These are phyloP conservation scores for Calycopis cecrops DNA, from an alignment of 1,140 invertebrate species.

Conservation along the genomic window DNA sequence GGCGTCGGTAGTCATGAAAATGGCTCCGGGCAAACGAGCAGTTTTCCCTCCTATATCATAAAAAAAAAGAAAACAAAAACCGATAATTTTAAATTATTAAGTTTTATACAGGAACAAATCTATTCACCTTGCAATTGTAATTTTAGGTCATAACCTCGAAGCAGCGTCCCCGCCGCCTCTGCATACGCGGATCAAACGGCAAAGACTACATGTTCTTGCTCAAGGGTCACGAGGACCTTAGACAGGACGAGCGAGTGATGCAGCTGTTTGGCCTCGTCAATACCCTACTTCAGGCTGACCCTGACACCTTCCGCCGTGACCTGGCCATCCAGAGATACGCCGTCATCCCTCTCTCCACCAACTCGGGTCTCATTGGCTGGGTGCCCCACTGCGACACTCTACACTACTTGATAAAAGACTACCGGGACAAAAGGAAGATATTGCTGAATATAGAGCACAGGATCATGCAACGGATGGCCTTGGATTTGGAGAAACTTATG, in stretches of 20 bases:
- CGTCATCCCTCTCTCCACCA: constrained; percentile 98
- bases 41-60: no score
- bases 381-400: constrained; percentile 86
- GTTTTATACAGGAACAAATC: no score
- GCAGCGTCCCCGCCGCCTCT: constrained; percentile 93
- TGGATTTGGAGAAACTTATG: constrained; percentile 97
- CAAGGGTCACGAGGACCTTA: constrained; percentile 94
- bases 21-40: no score
- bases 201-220: constrained; percentile 98
- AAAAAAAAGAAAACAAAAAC: no score
- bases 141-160: constrained; percentile 87
- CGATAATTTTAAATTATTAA: no score
- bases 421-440: constrained; percentile 98
- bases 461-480: constrained; percentile 98
- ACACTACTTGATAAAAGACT: constrained; percentile 97
- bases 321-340: constrained; percentile 84
- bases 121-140: no score
- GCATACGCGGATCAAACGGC: constrained; percentile 95
- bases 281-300: constrained; percentile 84
- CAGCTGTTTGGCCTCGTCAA: constrained; percentile 92
- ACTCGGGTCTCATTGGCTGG: constrained; percentile 99
- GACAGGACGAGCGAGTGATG: constrained; percentile 93
- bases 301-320: constrained; percentile 84
- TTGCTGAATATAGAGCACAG: constrained; percentile 97
- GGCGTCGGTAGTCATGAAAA: no score